phyloP scores from a whole-genome alignment of 2,888 invertebrate genomes.

The Hirudinaria manillensis region DNA sequence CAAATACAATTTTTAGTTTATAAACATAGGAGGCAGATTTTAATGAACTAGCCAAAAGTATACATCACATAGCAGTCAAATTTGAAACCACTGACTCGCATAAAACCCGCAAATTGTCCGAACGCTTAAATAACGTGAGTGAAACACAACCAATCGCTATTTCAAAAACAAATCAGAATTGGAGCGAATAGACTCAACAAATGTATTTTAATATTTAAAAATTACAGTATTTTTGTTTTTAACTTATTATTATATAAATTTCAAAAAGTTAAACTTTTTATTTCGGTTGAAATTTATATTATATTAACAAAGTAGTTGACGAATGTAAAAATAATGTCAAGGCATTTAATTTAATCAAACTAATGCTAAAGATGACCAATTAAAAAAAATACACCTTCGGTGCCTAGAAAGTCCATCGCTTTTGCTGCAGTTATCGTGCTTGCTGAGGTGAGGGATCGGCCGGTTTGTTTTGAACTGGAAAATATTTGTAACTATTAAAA shows the following conservation, averaged over 20 bases:
- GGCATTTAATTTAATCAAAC: neutral
- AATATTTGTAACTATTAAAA: slow-evolving; percentile 51
- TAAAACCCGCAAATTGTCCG: too few relatives aligned
- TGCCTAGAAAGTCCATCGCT: neutral
- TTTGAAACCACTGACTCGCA: too few relatives aligned
- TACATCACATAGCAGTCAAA: too few relatives aligned
- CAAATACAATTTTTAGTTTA: too few relatives aligned
- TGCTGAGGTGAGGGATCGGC: too few relatives aligned
- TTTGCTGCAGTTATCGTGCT: neutral
- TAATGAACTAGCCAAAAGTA: too few relatives aligned
- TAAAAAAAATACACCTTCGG: neutral
- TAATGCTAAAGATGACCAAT: neutral
- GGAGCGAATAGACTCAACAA: neutral
- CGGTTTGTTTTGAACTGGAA: neutral
- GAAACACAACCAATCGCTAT: neutral
- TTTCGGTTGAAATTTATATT: neutral
- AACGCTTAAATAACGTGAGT: neutral
- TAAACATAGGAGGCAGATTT: too few relatives aligned
- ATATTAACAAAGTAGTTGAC: neutral
- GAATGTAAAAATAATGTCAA: neutral
- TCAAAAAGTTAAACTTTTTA: neutral
- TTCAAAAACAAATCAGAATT: slow-evolving; percentile 3
- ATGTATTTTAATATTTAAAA: neutral
- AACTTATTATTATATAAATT: neutral
- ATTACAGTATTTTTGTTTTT: neutral